Evolutionary conservation across 2,797 vertebrate species (phyloP).

Genomic region (Fistularia commersonii): DNA sequence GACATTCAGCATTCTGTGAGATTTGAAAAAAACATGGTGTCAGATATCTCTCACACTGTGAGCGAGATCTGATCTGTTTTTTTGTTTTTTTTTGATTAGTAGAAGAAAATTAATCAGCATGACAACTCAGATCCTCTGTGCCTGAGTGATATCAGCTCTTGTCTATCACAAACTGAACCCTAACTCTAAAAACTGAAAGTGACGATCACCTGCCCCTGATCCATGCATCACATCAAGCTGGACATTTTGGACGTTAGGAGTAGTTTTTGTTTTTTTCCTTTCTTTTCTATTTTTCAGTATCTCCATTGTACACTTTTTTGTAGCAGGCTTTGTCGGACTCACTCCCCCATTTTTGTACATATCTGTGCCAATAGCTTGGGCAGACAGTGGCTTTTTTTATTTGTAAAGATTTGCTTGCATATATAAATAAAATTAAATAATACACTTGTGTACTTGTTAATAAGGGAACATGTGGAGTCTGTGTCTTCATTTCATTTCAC

Average conservation of each 20-base stretch:
- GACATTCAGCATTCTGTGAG: conserved; percentile 10
- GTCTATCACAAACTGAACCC: conserved; percentile 17
- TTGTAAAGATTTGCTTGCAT: conserved; percentile 98
- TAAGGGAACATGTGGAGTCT: conserved; percentile 50
- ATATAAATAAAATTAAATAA: conserved; percentile 84
- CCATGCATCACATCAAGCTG: conserved; percentile 24
- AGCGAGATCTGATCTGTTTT: conserved; percentile 14
- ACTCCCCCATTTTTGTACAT: conserved; percentile 89
- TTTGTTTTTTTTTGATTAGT: neutral
- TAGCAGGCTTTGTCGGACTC: conserved; percentile 91
- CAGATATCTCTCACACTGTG: conserved; percentile 12
- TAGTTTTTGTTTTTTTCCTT: conserved; percentile 56
- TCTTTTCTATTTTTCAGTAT: conserved; percentile 58
- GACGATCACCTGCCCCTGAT: conserved; percentile 20
- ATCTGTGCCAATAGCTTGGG: conserved; percentile 96
- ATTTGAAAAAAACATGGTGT: conserved; percentile 6
- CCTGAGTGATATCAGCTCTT: conserved; percentile 25
- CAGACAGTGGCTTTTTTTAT: conserved; percentile 92
- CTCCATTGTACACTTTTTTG: conserved; percentile 74
- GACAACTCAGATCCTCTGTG: conserved; percentile 33
- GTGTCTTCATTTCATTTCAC: conserved; percentile 48
- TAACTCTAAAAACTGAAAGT: conserved; percentile 12
- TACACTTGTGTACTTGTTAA: conserved; percentile 95
- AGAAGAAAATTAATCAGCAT: conserved; percentile 7
- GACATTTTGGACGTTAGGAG: conserved; percentile 62